These are phyloP conservation scores for Limanda limanda DNA, from an alignment of 2,113 vertebrate species.

Conservation along the genomic window DNA sequence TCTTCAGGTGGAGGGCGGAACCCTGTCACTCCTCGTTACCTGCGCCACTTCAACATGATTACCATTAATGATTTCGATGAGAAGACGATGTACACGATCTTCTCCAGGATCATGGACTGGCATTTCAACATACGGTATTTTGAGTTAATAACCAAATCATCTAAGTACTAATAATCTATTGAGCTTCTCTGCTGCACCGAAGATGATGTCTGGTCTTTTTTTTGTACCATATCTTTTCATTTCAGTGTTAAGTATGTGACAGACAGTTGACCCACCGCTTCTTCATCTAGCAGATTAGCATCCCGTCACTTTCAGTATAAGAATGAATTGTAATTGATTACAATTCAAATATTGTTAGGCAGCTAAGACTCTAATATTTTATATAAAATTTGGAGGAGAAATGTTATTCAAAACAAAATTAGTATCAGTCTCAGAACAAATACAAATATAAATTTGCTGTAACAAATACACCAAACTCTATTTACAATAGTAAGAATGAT, in stretches of 20 bases:
- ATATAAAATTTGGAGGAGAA: no score
- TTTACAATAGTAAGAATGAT: no score
- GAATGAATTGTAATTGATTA: no score
- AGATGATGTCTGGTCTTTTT: neutral
- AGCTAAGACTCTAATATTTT: no score
- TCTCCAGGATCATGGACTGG: slow-evolving; percentile 91
- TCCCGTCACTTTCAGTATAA: no score
- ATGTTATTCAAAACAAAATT: no score
- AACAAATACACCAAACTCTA: no score
- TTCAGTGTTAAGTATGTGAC: neutral
- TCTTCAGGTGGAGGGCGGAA: slow-evolving; percentile 90
- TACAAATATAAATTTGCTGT: no score
- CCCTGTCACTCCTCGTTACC: slow-evolving; percentile 89
- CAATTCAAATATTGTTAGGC: no score
- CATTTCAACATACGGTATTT: slow-evolving; percentile 85
- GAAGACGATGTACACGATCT: slow-evolving; percentile 90
- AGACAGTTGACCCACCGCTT: neutral
- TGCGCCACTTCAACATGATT: slow-evolving; percentile 90
- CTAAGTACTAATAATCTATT: neutral
- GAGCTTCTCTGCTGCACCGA: no score
- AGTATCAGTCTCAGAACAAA: no score
- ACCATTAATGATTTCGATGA: slow-evolving; percentile 94
- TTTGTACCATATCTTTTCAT: neutral
- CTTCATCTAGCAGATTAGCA: no score
- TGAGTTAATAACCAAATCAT: neutral